Base-by-base conservation (phyloP, 2,797 vertebrate species). In the Gouania willdenowi region DNA sequence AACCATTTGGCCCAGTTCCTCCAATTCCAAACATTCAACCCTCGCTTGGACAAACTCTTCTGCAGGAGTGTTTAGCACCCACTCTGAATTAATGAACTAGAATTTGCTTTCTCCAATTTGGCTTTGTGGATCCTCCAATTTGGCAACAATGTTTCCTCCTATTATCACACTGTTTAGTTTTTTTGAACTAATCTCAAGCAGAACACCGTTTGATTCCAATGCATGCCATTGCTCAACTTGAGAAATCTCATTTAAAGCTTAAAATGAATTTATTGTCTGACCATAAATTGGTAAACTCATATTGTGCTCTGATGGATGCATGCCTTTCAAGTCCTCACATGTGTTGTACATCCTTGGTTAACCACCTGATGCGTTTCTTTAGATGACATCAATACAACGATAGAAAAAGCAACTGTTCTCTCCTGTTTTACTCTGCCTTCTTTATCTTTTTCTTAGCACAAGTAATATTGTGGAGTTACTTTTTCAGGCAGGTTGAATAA, bases 1-100 rank as follows among this genome's bases (percentile, higher is more conserved):
- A 78, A 77, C 71, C 70, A 75, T 78, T 84, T 82, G 80, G 80
- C 70, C 45, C 30, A 30, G 55, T 72, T 73, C 79, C 75, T 77
- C 49, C 58, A 49, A 48, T 68, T 73, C 47, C 71, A 72, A 80
- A 81, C 69, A 70, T 74, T 42, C 67, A 66, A 68, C 43, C 59
- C 60, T 52, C 44, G 11, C 51, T 76, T 70, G 50, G 60, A 69
- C 59, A 26, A n/a, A 28, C 60, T 47, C 39, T 30, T 49, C 58
- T 74, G 34, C 59, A 49, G 73, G 73, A 71, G 70, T 73, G 65
- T 68, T 77, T 57, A 52, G 55, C 27, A 15, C 51, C 66, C 68
- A 71, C 74, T 78, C 69, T 65, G 60, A 75, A 75, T 66, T 67
- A 70, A 81, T 76, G 56, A 81, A 57, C 51, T 58, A 28, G 32